Evolutionary conservation across 2,888 invertebrate species (phyloP).

Genomic region (Pogonocherus hispidulus): DNA sequence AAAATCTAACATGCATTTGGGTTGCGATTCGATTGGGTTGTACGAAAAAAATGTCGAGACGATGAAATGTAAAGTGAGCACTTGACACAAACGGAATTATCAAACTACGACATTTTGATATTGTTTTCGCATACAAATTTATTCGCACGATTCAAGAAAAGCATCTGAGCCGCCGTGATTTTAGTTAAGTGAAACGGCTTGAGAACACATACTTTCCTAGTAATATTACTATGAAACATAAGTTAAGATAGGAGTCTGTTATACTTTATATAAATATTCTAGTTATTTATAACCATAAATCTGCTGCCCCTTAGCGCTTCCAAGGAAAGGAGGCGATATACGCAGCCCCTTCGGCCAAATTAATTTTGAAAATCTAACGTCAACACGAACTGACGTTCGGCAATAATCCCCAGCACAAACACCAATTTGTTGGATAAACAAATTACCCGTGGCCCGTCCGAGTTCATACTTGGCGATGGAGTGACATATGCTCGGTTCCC

Average conservation of each 20-base stretch:
- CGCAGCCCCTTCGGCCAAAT: conserved; percentile 3
- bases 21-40: no score
- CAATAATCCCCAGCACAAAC: conserved; percentile 47
- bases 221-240: no score
- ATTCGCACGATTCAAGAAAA: no score
- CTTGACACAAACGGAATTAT: no score
- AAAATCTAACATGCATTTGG: no score
- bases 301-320: no score
- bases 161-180: no score
- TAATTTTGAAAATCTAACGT: conserved; percentile 13
- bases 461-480: neutral
- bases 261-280: neutral
- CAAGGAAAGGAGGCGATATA: no score
- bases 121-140: no score
- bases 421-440: conserved; percentile 51
- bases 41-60: no score
- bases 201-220: neutral
- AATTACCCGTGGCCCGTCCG: conserved; percentile 13
- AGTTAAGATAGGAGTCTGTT: neutral
- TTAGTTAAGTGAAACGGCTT: neutral
- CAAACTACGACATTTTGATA: no score
- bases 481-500: neutral
- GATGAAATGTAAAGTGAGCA: no score
- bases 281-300: neutral
- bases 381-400: conserved; percentile 15